phyloP scores from a whole-genome alignment of 2,888 invertebrate genomes.

The Alcis repandata region DNA sequence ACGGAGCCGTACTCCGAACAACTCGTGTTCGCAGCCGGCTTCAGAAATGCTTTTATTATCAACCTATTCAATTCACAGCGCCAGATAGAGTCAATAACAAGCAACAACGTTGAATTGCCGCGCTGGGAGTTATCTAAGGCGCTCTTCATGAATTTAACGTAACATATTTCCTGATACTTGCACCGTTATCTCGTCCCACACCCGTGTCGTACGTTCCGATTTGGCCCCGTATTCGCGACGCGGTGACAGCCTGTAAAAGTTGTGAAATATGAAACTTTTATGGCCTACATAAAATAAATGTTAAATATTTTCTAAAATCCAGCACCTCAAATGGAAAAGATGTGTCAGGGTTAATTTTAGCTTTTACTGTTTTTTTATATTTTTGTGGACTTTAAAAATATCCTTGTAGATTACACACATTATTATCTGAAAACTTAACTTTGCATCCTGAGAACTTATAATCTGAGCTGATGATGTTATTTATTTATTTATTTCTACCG shows the following conservation, averaged over 20 bases:
- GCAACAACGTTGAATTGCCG: constrained; percentile 57
- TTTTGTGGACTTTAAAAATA: neutral
- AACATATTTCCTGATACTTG: constrained; percentile 35
- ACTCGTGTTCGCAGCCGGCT: constrained; percentile 46
- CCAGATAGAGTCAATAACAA: constrained; percentile 59
- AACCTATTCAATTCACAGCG: constrained; percentile 59
- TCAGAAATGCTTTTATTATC: constrained; percentile 58
- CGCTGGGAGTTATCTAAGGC: constrained; percentile 59
- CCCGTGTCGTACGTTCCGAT: constrained; percentile 39
- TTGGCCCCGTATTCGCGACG: constrained; percentile 46
- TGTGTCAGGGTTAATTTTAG: constrained; percentile 29
- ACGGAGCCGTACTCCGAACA: constrained; percentile 41
- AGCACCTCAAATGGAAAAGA: constrained; percentile 33
- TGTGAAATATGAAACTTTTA: constrained; percentile 58
- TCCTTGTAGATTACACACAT: neutral
- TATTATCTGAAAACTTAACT: too few species aligned
- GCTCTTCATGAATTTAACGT: constrained; percentile 53
- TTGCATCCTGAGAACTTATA: too few species aligned
- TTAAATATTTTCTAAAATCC: constrained; percentile 31
- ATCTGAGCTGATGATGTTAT: too few species aligned
- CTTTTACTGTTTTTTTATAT: constrained; percentile 18
- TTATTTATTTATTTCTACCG: too few species aligned
- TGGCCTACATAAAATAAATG: constrained; percentile 50
- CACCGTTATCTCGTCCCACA: constrained; percentile 31
- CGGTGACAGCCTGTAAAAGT: constrained; percentile 57